These are phyloP conservation scores for Acromyrmex heyeri DNA, from an alignment of 1,140 invertebrate genomes.

Conservation along the genomic window DNA sequence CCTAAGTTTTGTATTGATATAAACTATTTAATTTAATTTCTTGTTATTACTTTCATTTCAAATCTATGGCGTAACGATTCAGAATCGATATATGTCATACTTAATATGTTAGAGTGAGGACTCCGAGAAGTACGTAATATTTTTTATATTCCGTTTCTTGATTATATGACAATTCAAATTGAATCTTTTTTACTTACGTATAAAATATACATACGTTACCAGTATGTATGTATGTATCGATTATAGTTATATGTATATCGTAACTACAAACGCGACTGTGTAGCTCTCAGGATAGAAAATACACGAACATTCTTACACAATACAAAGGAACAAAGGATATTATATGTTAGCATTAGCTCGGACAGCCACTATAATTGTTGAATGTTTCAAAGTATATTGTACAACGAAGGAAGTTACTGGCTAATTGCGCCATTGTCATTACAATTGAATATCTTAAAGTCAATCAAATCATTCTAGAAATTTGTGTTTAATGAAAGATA, in stretches of 20 bases:
- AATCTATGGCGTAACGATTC: neutral
- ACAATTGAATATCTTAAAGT: constrained; percentile 63
- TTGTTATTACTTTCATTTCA: constrained; percentile 21
- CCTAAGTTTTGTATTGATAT: neutral
- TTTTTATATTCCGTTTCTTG: constrained; percentile 32
- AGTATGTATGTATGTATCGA: neutral
- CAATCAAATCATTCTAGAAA: constrained; percentile 74
- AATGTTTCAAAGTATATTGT: constrained; percentile 69
- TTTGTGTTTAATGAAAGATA: constrained; percentile 76
- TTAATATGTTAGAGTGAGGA: constrained; percentile 3
- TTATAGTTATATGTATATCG: constrained; percentile 18
- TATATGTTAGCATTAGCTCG: constrained; percentile 25
- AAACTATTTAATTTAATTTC: constrained; percentile 43
- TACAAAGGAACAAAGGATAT: constrained; percentile 57
- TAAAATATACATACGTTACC: neutral
- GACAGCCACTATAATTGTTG: constrained; percentile 63
- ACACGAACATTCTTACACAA: constrained; percentile 51
- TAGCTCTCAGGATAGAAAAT: constrained; percentile 50
- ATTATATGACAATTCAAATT: constrained; percentile 20
- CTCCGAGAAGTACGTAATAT: neutral
- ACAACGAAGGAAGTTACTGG: constrained; percentile 33
- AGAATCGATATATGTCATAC: constrained; percentile 12
- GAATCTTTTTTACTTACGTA: constrained; percentile 25
- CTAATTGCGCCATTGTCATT: constrained; percentile 64
- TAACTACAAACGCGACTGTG: constrained; percentile 18